Evolutionary conservation across 2,797 vertebrate species (phyloP).

Genomic region (Pipistrellus pygmaeus): DNA sequence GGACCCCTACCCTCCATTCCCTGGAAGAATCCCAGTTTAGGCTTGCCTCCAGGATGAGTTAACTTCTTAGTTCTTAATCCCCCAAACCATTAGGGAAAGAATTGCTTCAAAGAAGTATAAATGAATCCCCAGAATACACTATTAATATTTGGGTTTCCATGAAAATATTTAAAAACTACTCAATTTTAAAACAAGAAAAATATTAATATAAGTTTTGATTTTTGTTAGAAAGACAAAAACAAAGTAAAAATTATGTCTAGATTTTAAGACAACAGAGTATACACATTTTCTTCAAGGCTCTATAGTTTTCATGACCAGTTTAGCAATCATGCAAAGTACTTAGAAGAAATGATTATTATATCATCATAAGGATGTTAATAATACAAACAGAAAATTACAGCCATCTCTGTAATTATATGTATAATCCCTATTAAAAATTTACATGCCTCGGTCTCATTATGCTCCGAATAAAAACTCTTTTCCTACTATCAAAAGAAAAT

Average conservation of each 20-base stretch:
- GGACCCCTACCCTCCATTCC: neutral
- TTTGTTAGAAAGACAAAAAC: constrained; percentile 12
- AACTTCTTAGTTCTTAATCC: neutral
- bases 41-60: neutral
- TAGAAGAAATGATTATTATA: constrained; percentile 73
- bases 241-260: neutral
- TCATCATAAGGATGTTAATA: constrained; percentile 75
- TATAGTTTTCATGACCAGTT: constrained; percentile 56
- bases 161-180: neutral
- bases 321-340: constrained; percentile 61
- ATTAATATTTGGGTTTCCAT: neutral
- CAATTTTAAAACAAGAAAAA: neutral
- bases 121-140: neutral
- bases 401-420: constrained; percentile 69
- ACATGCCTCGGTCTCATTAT: constrained; percentile 57
- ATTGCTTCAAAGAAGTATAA: neutral
- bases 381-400: constrained; percentile 76
- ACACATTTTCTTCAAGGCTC: neutral
- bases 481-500: neutral
- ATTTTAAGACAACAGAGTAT: neutral
- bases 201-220: neutral
- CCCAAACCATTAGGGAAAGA: neutral
- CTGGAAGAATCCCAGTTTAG: neutral
- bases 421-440: constrained; percentile 65
- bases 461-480: constrained; percentile 56